Percentiles rank a stretch among this genome's conserved stretches.
Evolutionary conservation across 2,797 vertebrate species (phyloP).

Genomic region (Chelonia mydas): DNA sequence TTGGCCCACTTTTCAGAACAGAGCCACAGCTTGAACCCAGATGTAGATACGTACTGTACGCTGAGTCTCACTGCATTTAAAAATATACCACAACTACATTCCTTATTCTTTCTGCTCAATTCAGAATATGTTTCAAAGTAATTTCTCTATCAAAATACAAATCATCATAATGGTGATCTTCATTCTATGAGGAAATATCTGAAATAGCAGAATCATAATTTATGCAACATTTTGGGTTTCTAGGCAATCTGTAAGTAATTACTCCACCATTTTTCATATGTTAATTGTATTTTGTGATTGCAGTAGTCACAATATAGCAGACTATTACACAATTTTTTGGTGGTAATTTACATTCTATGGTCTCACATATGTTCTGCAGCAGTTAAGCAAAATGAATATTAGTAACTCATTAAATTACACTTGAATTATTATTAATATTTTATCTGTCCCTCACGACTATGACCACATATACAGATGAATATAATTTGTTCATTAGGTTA

Average conservation of each 20-base stretch:
- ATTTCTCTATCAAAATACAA: neutral
- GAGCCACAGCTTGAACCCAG: neutral
- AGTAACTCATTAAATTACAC: constrained; percentile 2
- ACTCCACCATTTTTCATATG: neutral
- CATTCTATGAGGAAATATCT: neutral
- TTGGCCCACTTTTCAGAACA: neutral
- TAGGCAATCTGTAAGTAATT: neutral
- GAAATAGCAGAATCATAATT: neutral
- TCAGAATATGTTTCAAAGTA: neutral
- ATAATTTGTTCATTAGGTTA: neutral
- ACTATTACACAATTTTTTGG: neutral
- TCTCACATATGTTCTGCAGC: neutral
- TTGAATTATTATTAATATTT: neutral
- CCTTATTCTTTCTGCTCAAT: neutral
- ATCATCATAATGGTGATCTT: neutral
- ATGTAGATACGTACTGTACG: neutral
- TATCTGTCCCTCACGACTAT: neutral
- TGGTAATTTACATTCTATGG: neutral
- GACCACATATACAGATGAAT: neutral
- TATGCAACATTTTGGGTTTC: neutral
- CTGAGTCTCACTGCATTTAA: neutral
- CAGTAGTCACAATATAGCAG: neutral
- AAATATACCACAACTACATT: neutral
- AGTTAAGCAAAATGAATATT: neutral
- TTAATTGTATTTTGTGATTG: neutral